Base-by-base conservation (phyloP, 2,888 invertebrate species). In the Allophyes oxyacanthae region DNA sequence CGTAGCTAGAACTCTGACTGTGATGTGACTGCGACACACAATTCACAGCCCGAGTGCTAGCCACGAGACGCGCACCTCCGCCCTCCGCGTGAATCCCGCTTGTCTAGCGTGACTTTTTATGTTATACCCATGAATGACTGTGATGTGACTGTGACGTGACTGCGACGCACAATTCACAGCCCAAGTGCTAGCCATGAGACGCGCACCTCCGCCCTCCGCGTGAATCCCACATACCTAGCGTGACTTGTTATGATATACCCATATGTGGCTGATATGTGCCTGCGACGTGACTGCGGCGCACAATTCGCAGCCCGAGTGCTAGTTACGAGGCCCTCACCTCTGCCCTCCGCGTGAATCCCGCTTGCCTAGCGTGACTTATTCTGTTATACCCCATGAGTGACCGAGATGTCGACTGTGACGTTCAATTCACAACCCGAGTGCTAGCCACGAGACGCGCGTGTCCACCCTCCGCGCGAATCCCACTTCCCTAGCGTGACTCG, bases 1-100 rank as follows among this genome's bases (percentile, higher is more conserved):
- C 96, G 94, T 92, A 97, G 97, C 97, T 97, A 97, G 97, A 97
- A 97, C 97, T 97, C 97, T 97, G 97, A 97, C 98, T 98, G 98
- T 98, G 98, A 98, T 98, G 97, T 97, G 97, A 96, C 61, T 75
- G 77, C 71, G 74, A 81, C 86, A 96, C 96, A 97, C 97, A 96
- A 93, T 95, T 97, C 97, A 97, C 97, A 96, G 96, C 90, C 94
- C 92, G 96, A 97, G 96, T 95, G 94, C 97, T 96, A 96, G 96
- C 89, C 89, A 90, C 89, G 86, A 84, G 81, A 77, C 86, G 81
- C 77, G 83, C 51, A 30, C 71, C 50, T 51, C 67, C 63, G 55
- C 55, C 44, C 63, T 56, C 44, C 44, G 52, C 44, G 37, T 26
- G 49, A 57, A 48, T 54, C 59, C 61, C 55, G 46, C 59, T 33